phyloP scores from a whole-genome alignment of 2,888 invertebrate genomes.

The Drosophila flavopinicola region DNA sequence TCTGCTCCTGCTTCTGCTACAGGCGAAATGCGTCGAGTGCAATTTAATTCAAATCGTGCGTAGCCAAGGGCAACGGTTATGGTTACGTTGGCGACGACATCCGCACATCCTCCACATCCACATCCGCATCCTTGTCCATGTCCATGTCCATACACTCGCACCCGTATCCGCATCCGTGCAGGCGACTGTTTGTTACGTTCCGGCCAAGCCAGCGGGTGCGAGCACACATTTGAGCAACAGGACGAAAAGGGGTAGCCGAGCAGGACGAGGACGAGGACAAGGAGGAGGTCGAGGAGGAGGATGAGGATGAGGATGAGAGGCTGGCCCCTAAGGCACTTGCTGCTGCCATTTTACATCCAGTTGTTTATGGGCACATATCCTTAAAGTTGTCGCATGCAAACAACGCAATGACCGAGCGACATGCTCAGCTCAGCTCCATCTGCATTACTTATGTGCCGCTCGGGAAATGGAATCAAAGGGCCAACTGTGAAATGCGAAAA shows the following conservation, averaged over 20 bases:
- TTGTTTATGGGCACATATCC: constrained; percentile 75
- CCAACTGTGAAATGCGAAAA: constrained; percentile 26
- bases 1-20: constrained; percentile 13
- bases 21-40: constrained; percentile 71
- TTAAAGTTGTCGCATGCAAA: constrained; percentile 59
- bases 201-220: neutral
- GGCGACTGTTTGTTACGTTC: neutral
- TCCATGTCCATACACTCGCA: neutral
- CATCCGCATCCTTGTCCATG: neutral
- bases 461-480: constrained; percentile 58
- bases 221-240: constrained; percentile 38
- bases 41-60: constrained; percentile 78
- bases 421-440: neutral
- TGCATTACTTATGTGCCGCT: constrained; percentile 57
- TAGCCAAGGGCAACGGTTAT: constrained; percentile 69
- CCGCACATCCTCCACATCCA: constrained; percentile 13
- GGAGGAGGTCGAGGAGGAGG: neutral
- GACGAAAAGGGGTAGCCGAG: too few species aligned
- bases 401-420: constrained; percentile 27
- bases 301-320: constrained; percentile 3
- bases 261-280: neutral
- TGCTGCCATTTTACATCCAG: constrained; percentile 68
- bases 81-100: constrained; percentile 26
- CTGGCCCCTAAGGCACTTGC: constrained; percentile 49
- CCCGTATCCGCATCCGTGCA: neutral